A percentile compares a stretch with the other conserved stretches of the same genome.
phyloP scores from a whole-genome alignment of 2,113 vertebrate species.

The Trogon surrucura region DNA sequence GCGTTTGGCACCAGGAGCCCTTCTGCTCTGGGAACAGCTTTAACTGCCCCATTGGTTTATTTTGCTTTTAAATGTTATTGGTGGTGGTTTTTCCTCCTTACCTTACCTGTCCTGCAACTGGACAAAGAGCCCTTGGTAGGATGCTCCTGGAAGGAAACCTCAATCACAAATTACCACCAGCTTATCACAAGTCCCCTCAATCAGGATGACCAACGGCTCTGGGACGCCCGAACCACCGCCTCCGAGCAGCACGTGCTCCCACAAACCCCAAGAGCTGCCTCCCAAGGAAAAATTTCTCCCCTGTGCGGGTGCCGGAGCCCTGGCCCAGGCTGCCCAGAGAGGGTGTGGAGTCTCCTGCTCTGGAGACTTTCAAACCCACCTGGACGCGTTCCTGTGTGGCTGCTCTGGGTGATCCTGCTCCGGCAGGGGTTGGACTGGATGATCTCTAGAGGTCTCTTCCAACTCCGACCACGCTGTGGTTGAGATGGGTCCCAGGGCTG shows the following conservation, averaged over 20 bases:
- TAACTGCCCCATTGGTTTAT: neutral
- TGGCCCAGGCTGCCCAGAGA: too few species aligned
- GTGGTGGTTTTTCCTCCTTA: neutral
- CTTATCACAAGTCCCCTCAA: too few species aligned
- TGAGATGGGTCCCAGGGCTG: neutral
- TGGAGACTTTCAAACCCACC: too few species aligned
- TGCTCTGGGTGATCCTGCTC: too few species aligned
- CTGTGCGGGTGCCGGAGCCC: too few species aligned
- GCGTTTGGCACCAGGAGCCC: neutral
- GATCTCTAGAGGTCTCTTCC: too few species aligned
- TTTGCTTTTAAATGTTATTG: neutral
- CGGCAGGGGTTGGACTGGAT: too few species aligned
- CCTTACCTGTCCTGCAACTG: neutral
- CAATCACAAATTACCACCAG: neutral
- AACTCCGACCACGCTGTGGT: too few species aligned
- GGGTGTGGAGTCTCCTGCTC: too few species aligned
- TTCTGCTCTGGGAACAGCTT: neutral
- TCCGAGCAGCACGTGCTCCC: rapidly evolving
- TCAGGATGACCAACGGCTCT: neutral
- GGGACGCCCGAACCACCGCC: neutral
- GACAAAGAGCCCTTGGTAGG: neutral
- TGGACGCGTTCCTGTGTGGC: too few species aligned
- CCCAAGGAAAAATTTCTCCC: too few species aligned
- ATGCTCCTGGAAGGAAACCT: neutral
- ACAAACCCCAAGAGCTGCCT: neutral